Percentiles rank a stretch among this genome's conserved stretches.
phyloP scores from a whole-genome alignment of 2,888 invertebrate genomes.

The Druceiella hillmani region DNA sequence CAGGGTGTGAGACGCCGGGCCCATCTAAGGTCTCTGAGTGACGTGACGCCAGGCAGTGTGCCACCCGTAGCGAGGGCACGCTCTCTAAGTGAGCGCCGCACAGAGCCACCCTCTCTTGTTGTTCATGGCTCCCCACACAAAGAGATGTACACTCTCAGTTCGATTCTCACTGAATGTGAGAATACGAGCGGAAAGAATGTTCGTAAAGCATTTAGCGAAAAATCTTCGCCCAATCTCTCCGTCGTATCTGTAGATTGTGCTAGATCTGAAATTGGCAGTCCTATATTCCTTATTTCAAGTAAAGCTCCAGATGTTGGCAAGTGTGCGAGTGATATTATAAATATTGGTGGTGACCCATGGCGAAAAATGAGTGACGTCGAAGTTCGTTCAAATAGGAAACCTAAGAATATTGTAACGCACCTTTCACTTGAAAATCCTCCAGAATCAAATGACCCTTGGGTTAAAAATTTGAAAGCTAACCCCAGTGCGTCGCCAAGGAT shows the following conservation, averaged over 20 bases:
- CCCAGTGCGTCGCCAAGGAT: neutral
- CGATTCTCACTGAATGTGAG: slow-evolving; percentile 24
- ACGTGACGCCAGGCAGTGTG: slow-evolving; percentile 40
- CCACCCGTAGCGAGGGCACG: slow-evolving; percentile 37
- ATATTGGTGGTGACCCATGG: slow-evolving; percentile 34
- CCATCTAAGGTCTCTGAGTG: slow-evolving; percentile 45
- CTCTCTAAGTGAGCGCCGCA: slow-evolving; percentile 39
- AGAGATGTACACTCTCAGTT: slow-evolving; percentile 22
- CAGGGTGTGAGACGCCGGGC: slow-evolving; percentile 38
- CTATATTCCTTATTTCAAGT: too few species aligned
- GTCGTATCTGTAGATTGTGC: slow-evolving; percentile 27
- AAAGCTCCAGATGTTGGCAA: too few species aligned
- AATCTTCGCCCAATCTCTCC: slow-evolving; percentile 36
- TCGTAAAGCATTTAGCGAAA: slow-evolving; percentile 32
- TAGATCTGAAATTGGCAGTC: slow-evolving; percentile 16
- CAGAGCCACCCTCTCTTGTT: slow-evolving; percentile 24
- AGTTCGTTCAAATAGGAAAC: too few species aligned
- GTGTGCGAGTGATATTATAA: slow-evolving; percentile 25
- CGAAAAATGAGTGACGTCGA: slow-evolving; percentile 37
- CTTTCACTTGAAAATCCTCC: neutral
- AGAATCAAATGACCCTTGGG: slow-evolving; percentile 29
- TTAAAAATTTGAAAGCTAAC: slow-evolving; percentile 23
- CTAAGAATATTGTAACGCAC: too few species aligned
- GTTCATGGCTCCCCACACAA: slow-evolving; percentile 24
- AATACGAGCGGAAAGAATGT: slow-evolving; percentile 17